These are phyloP conservation scores for Hydraecia micacea DNA, from an alignment of 2,888 invertebrate genomes.

Conservation along the genomic window DNA sequence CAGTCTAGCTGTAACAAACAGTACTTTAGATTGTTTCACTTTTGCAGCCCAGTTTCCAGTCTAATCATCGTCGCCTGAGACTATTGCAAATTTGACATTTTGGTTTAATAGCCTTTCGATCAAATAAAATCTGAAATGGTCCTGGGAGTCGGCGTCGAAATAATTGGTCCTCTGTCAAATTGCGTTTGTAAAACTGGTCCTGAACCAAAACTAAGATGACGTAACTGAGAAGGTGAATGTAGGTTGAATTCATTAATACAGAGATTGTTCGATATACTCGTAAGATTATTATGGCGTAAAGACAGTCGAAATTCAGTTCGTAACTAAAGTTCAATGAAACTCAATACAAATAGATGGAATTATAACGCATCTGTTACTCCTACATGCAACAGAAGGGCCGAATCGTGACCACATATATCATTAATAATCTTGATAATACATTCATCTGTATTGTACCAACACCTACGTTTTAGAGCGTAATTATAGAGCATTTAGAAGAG, in stretches of 20 bases:
- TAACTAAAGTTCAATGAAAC: slow-evolving; percentile 47
- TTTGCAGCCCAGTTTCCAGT: slow-evolving; percentile 20
- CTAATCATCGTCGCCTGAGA: not conserved
- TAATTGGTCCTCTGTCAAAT: slow-evolving; percentile 34
- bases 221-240: slow-evolving; percentile 38
- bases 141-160: slow-evolving; percentile 3
- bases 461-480: slow-evolving; percentile 58
- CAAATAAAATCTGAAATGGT: slow-evolving; percentile 8
- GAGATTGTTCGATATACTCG: slow-evolving; percentile 35
- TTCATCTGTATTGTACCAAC: slow-evolving; percentile 52
- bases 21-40: slow-evolving; percentile 35
- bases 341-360: slow-evolving; percentile 33
- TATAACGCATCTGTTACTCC: slow-evolving; percentile 40
- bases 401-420: slow-evolving; percentile 56
- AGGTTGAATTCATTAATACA: slow-evolving; percentile 38
- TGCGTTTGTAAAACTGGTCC: slow-evolving; percentile 12
- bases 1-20: slow-evolving; percentile 45
- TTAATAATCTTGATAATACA: slow-evolving; percentile 59
- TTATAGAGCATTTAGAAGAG: slow-evolving; percentile 54
- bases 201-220: slow-evolving; percentile 18
- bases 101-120: slow-evolving; percentile 6
- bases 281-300: slow-evolving; percentile 28
- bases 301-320: slow-evolving; percentile 16
- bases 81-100: slow-evolving; percentile 24
- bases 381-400: slow-evolving; percentile 50